phyloP scores from a whole-genome alignment of 1,140 invertebrate genomes.

The Ylistrum balloti region DNA sequence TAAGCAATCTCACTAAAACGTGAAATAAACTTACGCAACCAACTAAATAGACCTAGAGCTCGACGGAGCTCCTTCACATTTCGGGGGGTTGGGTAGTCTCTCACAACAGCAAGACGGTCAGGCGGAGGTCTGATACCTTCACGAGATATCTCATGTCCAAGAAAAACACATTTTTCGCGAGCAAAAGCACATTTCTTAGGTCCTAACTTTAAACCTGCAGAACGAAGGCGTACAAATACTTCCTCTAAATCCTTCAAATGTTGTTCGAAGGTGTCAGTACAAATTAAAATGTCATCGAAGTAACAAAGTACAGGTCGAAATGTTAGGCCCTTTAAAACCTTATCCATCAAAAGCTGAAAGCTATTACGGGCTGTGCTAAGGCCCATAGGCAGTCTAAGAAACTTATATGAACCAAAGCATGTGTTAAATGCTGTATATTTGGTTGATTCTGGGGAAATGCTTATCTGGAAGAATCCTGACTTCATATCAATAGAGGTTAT shows the following conservation, averaged over 20 bases:
- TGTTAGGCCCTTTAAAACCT: constrained; percentile 54
- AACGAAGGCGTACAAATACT: constrained; percentile 56
- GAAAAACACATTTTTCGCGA: constrained; percentile 46
- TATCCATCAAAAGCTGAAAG: constrained; percentile 63
- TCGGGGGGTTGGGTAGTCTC: constrained; percentile 33
- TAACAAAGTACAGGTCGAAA: constrained; percentile 62
- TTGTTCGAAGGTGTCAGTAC: constrained; percentile 53
- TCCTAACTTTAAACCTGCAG: constrained; percentile 52
- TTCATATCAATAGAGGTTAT: constrained; percentile 44
- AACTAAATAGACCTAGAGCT: constrained; percentile 43
- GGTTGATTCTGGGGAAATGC: too few species aligned
- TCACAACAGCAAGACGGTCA: constrained; percentile 16
- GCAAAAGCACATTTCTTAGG: constrained; percentile 60
- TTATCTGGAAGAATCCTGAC: constrained; percentile 47
- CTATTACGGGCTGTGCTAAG: constrained; percentile 52
- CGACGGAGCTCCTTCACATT: constrained; percentile 27
- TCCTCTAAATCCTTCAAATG: constrained; percentile 56
- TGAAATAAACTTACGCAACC: constrained; percentile 47
- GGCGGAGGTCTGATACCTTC: constrained; percentile 41
- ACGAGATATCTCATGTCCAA: constrained; percentile 57
- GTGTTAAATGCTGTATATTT: constrained; percentile 41
- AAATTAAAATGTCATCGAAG: constrained; percentile 58
- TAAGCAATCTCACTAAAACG: constrained; percentile 40
- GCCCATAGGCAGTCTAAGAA: constrained; percentile 56
- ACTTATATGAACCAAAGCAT: constrained; percentile 61